These are phyloP conservation scores for Nineta flava DNA, from an alignment of 2,888 invertebrate genomes.

Conservation along the genomic window DNA sequence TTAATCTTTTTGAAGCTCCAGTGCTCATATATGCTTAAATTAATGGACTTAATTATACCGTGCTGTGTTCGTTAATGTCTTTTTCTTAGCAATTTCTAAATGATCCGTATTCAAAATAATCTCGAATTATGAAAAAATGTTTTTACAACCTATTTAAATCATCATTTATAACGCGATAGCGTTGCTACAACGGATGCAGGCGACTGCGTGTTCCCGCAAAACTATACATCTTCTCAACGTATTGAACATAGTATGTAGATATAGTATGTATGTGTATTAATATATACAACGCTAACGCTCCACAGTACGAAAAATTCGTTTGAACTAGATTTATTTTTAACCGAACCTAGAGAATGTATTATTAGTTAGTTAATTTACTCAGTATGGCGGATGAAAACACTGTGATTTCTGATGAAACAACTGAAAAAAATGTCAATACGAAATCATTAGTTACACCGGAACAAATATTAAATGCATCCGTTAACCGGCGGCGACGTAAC, in stretches of 20 bases:
- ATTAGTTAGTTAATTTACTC: not conserved
- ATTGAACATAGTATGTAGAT: no score
- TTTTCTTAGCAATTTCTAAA: no score
- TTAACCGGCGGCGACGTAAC: conserved; percentile 42
- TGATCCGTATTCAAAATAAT: no score
- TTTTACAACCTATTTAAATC: no score
- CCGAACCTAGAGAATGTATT: conserved; percentile 2
- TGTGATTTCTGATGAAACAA: conserved; percentile 7
- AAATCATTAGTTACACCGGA: conserved; percentile 26
- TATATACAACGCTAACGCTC: no score
- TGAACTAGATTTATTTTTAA: conserved; percentile 7
- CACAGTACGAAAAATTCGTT: not conserved
- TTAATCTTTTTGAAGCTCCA: no score
- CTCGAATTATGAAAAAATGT: no score
- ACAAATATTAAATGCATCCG: conserved; percentile 34
- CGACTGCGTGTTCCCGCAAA: not conserved
- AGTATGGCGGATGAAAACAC: conserved; percentile 11
- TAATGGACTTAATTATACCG: no score
- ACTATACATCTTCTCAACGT: not conserved
- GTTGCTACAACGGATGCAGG: not conserved
- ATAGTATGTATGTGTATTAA: no score
- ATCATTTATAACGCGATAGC: no score
- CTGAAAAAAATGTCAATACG: conserved; percentile 5
- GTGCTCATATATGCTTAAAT: no score
- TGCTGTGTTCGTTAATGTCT: no score